These are phyloP conservation scores for Andrena bucephala DNA, from an alignment of 2,888 invertebrate genomes.

Conservation along the genomic window DNA sequence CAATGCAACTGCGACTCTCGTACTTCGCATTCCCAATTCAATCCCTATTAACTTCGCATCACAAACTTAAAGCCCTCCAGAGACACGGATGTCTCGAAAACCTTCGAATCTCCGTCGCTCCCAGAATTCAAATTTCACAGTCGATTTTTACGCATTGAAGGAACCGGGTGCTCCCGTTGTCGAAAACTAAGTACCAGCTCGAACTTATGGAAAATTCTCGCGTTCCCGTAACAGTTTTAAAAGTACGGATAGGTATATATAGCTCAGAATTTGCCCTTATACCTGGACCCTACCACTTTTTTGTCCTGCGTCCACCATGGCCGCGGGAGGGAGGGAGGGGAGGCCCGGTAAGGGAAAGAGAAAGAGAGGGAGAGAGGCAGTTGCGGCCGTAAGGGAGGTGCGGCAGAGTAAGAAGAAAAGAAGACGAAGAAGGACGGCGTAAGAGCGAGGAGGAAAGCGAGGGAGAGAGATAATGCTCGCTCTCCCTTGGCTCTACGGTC, in stretches of 20 bases:
- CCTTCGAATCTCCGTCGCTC: not conserved
- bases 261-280: slow-evolving; percentile 76
- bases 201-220: slow-evolving; percentile 53
- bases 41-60: too few relatives aligned
- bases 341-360: slow-evolving; percentile 33
- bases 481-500: slow-evolving; percentile 73
- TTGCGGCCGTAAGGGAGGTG: slow-evolving; percentile 50
- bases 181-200: slow-evolving; percentile 11
- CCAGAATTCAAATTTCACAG: not conserved
- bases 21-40: not conserved
- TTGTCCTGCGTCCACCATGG: slow-evolving; percentile 69
- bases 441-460: slow-evolving; percentile 56
- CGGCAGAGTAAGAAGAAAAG: slow-evolving; percentile 59
- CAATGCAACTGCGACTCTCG: too few relatives aligned
- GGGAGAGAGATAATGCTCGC: slow-evolving; percentile 66
- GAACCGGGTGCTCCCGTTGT: slow-evolving; percentile 2
- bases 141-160: not conserved
- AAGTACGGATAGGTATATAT: slow-evolving; percentile 48
- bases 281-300: slow-evolving; percentile 77
- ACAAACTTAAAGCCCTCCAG: not conserved
- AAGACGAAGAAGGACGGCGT: slow-evolving; percentile 54
- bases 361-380: slow-evolving; percentile 39
- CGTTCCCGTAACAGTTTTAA: slow-evolving; percentile 66
- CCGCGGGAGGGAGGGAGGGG: slow-evolving; percentile 9
- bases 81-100: not conserved